These are phyloP conservation scores for Drosophila miranda DNA, from an alignment of 1,140 invertebrate genomes.

Conservation along the genomic window DNA sequence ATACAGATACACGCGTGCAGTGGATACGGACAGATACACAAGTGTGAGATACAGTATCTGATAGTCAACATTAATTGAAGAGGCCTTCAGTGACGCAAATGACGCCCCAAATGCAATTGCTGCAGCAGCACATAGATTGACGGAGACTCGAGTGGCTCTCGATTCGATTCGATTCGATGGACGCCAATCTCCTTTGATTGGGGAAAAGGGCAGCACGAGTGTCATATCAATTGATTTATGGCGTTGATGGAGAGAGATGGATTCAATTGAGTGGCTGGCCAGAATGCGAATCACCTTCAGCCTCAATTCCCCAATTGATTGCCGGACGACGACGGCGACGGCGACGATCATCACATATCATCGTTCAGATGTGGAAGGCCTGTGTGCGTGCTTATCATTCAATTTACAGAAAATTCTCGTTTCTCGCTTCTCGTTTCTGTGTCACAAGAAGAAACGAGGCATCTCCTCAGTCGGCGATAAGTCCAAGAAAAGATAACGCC, in stretches of 20 bases:
- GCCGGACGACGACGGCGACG: conserved; percentile 14
- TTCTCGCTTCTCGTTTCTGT: neutral
- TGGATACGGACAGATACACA: no score
- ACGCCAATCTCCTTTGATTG: no score
- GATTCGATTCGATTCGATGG: no score
- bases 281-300: conserved; percentile 63
- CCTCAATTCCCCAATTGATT: conserved; percentile 50
- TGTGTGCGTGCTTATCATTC: conserved; percentile 36
- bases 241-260: neutral
- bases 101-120: no score
- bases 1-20: neutral
- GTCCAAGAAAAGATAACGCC: conserved; percentile 2
- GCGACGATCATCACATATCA: conserved; percentile 17
- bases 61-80: no score
- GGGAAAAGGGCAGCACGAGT: neutral
- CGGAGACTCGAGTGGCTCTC: no score
- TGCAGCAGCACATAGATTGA: no score
- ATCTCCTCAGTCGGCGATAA: neutral
- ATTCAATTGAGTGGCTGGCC: conserved; percentile 52
- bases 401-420: conserved; percentile 25
- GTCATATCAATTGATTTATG: conserved; percentile 68
- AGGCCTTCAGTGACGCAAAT: no score
- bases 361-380: neutral
- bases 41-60: no score
- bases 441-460: conserved; percentile 1